Conservation (phyloP, 1,140 invertebrate species). For the Penaeus chinensis region DNA sequence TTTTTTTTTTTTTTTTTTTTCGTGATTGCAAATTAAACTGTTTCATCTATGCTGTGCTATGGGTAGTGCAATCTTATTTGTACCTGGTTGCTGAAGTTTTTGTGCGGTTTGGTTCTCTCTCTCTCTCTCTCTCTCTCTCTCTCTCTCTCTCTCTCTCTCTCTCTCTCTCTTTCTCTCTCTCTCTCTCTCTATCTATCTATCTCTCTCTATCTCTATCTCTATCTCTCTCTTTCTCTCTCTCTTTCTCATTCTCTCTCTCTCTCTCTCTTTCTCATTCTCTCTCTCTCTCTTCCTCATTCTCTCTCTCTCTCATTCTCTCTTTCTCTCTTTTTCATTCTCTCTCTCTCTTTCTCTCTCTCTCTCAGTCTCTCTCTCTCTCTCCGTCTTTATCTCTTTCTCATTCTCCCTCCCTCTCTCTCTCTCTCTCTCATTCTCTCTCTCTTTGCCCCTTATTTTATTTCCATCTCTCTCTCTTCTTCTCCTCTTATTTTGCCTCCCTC, state of each 20-base stretch:
- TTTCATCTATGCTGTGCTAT: no score
- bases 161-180: no score
- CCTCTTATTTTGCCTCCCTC: not conserved
- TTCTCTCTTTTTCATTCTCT: not conserved
- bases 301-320: not conserved
- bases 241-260: not conserved
- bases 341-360: not conserved
- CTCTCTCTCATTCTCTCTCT: constrained; percentile 17
- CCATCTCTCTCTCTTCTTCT: constrained; percentile 13
- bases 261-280: not conserved
- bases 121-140: no score
- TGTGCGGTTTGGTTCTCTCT: no score
- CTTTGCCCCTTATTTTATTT: constrained; percentile 18
- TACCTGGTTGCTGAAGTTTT: no score
- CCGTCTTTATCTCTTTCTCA: not conserved
- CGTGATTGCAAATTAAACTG: no score
- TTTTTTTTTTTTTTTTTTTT: no score
- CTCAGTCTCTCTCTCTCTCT: not conserved
- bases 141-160: no score
- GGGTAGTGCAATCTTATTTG: no score
- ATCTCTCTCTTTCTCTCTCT: not conserved
- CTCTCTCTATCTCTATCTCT: not conserved
- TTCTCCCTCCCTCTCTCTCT: constrained; percentile 30
- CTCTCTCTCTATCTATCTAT: no score
- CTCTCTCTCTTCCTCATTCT: not conserved